These are phyloP conservation scores for Hermodice carunculata DNA, from an alignment of 2,888 invertebrate species.

Conservation along the genomic window DNA sequence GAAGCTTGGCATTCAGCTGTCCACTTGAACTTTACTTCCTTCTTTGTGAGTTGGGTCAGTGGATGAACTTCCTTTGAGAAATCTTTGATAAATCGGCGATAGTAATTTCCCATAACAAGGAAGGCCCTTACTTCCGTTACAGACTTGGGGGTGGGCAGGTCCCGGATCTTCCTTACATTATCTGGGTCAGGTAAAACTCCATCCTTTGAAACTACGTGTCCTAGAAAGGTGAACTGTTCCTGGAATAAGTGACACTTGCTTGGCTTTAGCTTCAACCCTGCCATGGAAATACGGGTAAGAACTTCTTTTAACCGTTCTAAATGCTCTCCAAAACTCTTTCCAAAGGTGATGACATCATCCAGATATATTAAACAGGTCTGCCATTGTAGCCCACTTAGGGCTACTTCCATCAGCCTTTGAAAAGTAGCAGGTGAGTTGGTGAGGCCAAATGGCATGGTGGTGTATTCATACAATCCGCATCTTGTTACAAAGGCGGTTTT, in stretches of 20 bases:
- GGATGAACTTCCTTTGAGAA: not conserved
- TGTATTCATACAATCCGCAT: not conserved
- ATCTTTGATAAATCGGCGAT: not conserved
- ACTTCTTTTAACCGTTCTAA: not conserved
- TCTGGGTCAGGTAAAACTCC: not conserved
- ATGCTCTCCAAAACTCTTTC: not conserved
- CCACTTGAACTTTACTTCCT: constrained; percentile 1
- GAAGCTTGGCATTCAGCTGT: not conserved
- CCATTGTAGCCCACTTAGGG: not conserved
- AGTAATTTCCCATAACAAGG: not conserved
- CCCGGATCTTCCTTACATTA: not conserved
- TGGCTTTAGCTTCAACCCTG: constrained; percentile 9
- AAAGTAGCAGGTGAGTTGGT: constrained; percentile 1
- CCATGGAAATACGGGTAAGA: not conserved
- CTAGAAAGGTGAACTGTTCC: constrained; percentile 1
- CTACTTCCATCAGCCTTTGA: not conserved
- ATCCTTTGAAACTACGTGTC: not conserved
- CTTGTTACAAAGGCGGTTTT: constrained; percentile 8
- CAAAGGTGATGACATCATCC: constrained; percentile 2
- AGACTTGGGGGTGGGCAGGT: not conserved
- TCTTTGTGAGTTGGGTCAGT: not conserved
- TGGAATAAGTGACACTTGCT: constrained; percentile 11
- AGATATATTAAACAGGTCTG: not conserved
- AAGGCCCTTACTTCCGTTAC: not conserved
- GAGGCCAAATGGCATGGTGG: constrained; percentile 4